Percentiles rank a stretch among this genome's conserved stretches.
Conservation (phyloP, 2,888 invertebrate genomes). For the Cataglyphis cursor region DNA sequence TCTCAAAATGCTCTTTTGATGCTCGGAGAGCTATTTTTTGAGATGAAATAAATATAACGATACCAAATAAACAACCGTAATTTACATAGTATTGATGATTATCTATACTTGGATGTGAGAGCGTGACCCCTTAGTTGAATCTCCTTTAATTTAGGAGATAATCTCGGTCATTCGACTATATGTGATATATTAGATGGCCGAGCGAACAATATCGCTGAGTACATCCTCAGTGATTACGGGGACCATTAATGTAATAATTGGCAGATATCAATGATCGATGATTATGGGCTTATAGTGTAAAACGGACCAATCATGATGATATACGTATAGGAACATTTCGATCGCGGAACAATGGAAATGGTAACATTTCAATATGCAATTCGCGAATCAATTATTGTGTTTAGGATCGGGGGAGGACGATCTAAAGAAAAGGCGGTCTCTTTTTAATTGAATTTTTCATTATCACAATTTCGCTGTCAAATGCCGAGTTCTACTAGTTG, state of each 20-base stretch:
- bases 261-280: slow-evolving; percentile 48
- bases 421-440: neutral
- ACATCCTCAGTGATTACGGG: slow-evolving; percentile 8
- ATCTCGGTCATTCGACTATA: slow-evolving; percentile 13
- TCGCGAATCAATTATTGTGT: neutral
- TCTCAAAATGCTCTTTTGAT: neutral
- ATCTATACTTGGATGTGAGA: neutral
- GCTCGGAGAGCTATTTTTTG: neutral
- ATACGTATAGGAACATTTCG: neutral
- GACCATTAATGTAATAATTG: slow-evolving; percentile 45
- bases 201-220: slow-evolving; percentile 16
- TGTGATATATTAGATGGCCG: slow-evolving; percentile 32
- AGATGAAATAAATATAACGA: neutral
- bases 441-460: neutral
- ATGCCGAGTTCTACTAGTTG: neutral
- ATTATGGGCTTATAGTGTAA: slow-evolving; percentile 8
- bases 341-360: neutral
- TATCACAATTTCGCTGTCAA: neutral
- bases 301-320: neutral
- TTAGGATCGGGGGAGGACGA: neutral
- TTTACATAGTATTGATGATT: neutral
- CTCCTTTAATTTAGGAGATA: slow-evolving; percentile 13
- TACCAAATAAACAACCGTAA: neutral
- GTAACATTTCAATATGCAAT: neutral
- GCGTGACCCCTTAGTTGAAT: neutral